Conservation (phyloP, 2,113 vertebrate genomes). For the Prolemur simus region DNA sequence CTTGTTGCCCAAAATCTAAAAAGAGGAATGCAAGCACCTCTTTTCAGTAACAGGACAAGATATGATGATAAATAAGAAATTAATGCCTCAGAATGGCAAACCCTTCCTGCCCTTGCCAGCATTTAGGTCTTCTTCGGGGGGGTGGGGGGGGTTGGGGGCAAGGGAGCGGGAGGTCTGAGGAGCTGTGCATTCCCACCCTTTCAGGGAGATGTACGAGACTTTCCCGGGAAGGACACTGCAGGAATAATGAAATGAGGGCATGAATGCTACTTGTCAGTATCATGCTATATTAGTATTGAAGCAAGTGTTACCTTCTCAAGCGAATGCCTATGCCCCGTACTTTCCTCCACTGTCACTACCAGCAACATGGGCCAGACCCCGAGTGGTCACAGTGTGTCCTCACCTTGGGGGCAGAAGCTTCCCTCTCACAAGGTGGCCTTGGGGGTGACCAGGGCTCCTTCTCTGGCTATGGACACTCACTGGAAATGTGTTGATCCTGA, state of each 20-base stretch:
- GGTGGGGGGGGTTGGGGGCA: fast-evolving
- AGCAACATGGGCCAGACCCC: too few species aligned
- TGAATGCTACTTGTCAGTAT: not conserved
- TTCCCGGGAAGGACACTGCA: not conserved
- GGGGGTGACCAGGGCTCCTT: not conserved
- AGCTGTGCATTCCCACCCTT: not conserved
- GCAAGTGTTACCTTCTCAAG: not conserved
- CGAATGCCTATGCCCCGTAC: fast-evolving
- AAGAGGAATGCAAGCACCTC: constrained; percentile 36
- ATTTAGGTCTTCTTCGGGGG: not conserved
- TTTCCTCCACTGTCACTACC: not conserved
- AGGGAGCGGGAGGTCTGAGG: not conserved
- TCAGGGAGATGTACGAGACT: constrained; percentile 14
- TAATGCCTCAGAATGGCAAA: not conserved
- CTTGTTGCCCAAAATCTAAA: constrained; percentile 70
- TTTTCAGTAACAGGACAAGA: constrained; percentile 50
- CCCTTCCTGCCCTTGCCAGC: not conserved
- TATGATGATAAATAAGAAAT: constrained; percentile 55
- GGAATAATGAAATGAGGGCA: not conserved
- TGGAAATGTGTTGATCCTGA: not conserved
- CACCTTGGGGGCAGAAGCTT: not conserved
- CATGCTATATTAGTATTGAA: not conserved
- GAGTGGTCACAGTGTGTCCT: not conserved
- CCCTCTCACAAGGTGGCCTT: not conserved
- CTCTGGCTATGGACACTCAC: not conserved